phyloP scores from a whole-genome alignment of 30 jellyfish, hydroid and myxozoan genomes.

The Pelagia noctiluca region DNA sequence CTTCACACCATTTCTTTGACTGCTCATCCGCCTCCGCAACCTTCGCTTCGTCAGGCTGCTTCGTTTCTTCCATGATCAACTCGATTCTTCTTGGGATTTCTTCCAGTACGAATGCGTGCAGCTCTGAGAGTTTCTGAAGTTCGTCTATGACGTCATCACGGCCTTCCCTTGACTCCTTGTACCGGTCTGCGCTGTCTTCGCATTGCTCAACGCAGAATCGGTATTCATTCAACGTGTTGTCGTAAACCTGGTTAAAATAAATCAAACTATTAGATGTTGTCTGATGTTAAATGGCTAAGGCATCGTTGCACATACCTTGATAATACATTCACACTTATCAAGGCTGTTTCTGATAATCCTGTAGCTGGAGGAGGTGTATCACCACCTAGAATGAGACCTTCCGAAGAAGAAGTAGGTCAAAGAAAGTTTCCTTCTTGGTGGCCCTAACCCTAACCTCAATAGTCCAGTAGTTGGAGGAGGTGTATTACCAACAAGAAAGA shows the following conservation, averaged over 20 bases:
- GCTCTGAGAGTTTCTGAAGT: slow-evolving; percentile 55
- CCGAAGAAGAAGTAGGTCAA: too few relatives aligned
- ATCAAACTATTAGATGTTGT: not conserved
- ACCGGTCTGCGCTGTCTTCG: slow-evolving; percentile 55
- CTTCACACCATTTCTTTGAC: slow-evolving; percentile 36
- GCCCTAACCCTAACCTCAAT: too few relatives aligned
- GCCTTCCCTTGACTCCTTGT: slow-evolving; percentile 69
- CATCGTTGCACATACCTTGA: too few relatives aligned
- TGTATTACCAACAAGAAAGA: too few relatives aligned
- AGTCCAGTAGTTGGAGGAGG: too few relatives aligned
- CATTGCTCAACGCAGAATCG: slow-evolving; percentile 55
- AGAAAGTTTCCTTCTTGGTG: too few relatives aligned
- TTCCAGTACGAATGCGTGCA: slow-evolving; percentile 66
- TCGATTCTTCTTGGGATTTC: slow-evolving; percentile 79
- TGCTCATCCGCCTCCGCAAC: slow-evolving; percentile 37
- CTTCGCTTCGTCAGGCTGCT: not conserved
- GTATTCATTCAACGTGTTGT: slow-evolving; percentile 51
- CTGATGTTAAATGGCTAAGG: too few relatives aligned
- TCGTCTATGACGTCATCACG: slow-evolving; percentile 66
- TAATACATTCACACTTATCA: too few relatives aligned
- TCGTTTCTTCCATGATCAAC: slow-evolving; percentile 52
- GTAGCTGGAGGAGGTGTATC: too few relatives aligned
- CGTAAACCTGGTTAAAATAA: slow-evolving; percentile 46
- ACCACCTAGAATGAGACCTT: too few relatives aligned
- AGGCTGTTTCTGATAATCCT: too few relatives aligned